A percentile compares a stretch with the other conserved stretches of the same genome.
Conservation (phyloP, 2,797 vertebrate genomes). For the Lepidocolaptes lacrymiger region DNA sequence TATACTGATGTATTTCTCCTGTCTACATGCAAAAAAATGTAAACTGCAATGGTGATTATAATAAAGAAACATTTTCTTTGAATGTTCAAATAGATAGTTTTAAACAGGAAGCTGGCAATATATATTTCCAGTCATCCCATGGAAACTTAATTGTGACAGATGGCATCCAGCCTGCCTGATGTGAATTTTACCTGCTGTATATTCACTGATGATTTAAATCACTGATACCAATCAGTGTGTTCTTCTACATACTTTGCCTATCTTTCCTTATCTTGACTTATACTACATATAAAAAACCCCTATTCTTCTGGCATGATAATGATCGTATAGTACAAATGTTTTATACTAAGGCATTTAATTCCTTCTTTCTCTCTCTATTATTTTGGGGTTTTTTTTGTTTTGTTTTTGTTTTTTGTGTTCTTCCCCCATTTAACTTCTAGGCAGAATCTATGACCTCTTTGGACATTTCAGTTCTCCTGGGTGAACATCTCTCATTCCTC, state of each 20-base stretch:
- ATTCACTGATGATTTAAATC: slow-evolving; percentile 9
- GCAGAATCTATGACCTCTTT: background rate
- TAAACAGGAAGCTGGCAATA: slow-evolving; percentile 13
- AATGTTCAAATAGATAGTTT: slow-evolving; percentile 17
- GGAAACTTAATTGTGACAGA: slow-evolving; percentile 3
- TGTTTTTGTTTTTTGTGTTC: background rate
- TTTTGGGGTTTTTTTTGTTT: no score
- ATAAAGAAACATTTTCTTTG: background rate
- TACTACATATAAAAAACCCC: background rate
- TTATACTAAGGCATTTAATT: background rate
- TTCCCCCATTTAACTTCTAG: background rate
- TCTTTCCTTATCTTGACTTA: background rate
- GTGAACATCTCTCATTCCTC: background rate
- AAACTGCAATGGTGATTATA: slow-evolving; percentile 17
- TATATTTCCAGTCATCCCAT: slow-evolving; percentile 18
- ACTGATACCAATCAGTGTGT: background rate
- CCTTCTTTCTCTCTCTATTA: background rate
- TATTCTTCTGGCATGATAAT: background rate
- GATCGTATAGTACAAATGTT: background rate
- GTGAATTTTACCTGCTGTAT: slow-evolving; percentile 29
- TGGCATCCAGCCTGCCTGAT: background rate
- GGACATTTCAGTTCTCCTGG: background rate
- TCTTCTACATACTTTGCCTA: background rate
- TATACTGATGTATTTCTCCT: slow-evolving; percentile 47
- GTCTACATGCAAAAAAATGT: background rate